Base-by-base conservation (phyloP, 2,888 invertebrate species). In the Operophtera brumata region DNA sequence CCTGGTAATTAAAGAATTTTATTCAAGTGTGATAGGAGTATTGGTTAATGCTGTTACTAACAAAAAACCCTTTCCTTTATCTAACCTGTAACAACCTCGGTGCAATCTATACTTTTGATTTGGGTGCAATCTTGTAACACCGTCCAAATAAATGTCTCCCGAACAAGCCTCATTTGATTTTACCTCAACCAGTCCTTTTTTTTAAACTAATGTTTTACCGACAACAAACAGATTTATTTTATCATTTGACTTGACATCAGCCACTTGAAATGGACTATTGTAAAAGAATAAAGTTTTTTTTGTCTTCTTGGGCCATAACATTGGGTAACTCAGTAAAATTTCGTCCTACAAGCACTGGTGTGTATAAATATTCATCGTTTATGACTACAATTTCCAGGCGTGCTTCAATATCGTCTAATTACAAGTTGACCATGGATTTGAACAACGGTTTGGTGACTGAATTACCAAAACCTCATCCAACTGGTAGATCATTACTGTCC, bases 31-130 rank as follows among this genome's bases (percentile, higher is more conserved):
- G n/a, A n/a, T n/a, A n/a, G n/a, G n/a, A n/a, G n/a, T n/a, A 39
- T 14, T 39, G 2, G 39, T 39, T 9, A 39, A 10, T 9, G 39
- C 39, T 9, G 39, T 39, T 1, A 39, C 39, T 2, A 39, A 39
- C 5, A 39, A 4, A 39, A 39, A 39, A 9, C 39, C 39, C 39
- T 14, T 39, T 20, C 39, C 39, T 2, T 39, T 39, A 10, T 39
- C 39, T 39, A 39, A 20, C 10, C 39, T 39, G 10, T 39, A 39
- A 39, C 39, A 39, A 4, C 39, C 39, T 10, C 39, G 13, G 20
- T 39, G 39, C 39, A 39, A 39, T 9, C n/a, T n/a, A n/a, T n/a
- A n/a, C 39, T 39, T 10, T 39, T 39, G 39, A 39, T 39, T 39
- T 10, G 39, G 39, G 9, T 39, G 14, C 9, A 39, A 20, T 20